Base-by-base conservation (phyloP, 2,113 vertebrate genomes). In the Sorex fumeus region DNA sequence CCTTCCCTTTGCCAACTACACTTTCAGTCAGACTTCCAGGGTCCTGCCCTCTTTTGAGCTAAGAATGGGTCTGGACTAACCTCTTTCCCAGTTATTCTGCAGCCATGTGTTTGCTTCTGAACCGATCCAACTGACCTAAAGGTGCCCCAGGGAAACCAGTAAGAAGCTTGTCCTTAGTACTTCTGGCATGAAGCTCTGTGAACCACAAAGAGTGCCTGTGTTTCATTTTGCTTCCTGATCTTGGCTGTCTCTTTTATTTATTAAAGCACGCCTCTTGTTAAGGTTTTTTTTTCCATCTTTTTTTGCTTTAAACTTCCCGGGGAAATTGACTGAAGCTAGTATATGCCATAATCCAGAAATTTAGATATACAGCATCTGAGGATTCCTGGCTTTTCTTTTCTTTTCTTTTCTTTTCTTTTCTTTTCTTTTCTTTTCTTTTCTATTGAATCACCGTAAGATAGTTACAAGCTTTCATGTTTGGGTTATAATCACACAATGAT, bases 181-280 rank as follows among this genome's bases (percentile, higher is more conserved):
- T 78, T 85, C 40, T 91, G 47, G 3, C 12, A 92, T 57, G 70
- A 78, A 78, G 45, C 25, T 72, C 2, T 34, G 0, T 28, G 67
- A 88, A 53, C 32, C 82, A 32, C 28, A 79, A 45, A 90, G 28
- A 62, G 1, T 34, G 25, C 91, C 89, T 87, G 13, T 77, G 75
- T 82, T 90, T 89, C 34, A 34, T 21, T 93, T 74, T 91, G 71
- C 34, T 91, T 90, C 40, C 12, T 16, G 16, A 60, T 64, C 84
- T 77, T 90, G 69, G 27, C 90, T 79, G 11, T 91, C 6, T 89
- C 74, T 91, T 91, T 50, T 66, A 15, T 70, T 87, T 79, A 60
- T 72, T 94, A 50, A 83, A 85, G 23, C 57, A 89, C 88, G 76
- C 6, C 2, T 13, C 72, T 69, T 84, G 32, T 80, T 83, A 53